phyloP scores from a whole-genome alignment of 2,888 invertebrate species.

The Nasonia oneida region DNA sequence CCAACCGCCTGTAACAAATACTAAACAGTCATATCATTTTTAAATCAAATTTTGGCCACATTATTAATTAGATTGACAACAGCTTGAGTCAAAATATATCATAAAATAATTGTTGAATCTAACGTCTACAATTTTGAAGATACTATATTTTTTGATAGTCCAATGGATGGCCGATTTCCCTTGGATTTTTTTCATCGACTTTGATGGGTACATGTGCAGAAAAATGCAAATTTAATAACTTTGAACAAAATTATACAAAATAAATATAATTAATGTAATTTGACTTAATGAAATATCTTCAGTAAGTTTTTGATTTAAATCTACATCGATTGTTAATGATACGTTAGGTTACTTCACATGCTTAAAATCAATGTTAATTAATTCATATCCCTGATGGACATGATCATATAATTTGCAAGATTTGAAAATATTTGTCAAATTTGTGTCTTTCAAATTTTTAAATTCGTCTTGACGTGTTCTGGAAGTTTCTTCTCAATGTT shows the following conservation, averaged over 20 bases:
- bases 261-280: too few relatives aligned
- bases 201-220: slow-evolving; percentile 14
- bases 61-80: too few relatives aligned
- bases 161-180: background rate
- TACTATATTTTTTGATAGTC: background rate
- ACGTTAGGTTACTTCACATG: background rate
- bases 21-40: too few relatives aligned
- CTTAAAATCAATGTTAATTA: background rate
- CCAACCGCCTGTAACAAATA: slow-evolving; percentile 17
- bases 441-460: background rate
- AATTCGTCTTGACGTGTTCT: background rate
- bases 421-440: background rate
- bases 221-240: background rate
- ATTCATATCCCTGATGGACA: background rate
- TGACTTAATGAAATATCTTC: too few relatives aligned
- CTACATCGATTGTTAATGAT: background rate
- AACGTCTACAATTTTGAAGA: background rate
- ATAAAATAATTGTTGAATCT: background rate
- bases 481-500: slow-evolving; percentile 10
- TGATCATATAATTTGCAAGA: background rate
- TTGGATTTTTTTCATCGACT: background rate
- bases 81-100: background rate
- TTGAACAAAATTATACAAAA: background rate
- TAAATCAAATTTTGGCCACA: background rate
- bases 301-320: too few relatives aligned